phyloP scores from a whole-genome alignment of 2,888 invertebrate species.

The Plemyria rubiginata region DNA sequence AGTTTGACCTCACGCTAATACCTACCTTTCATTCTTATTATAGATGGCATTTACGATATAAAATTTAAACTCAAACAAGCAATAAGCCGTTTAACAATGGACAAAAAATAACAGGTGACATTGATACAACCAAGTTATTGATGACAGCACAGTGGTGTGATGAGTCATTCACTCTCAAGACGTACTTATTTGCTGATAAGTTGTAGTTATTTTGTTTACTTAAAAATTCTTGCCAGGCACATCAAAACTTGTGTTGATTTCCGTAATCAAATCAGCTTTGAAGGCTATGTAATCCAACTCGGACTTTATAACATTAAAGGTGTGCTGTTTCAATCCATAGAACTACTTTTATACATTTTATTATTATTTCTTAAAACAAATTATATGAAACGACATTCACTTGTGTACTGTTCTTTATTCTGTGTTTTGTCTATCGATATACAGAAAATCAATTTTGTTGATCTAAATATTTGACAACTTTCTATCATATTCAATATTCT shows the following conservation, averaged over 20 bases:
- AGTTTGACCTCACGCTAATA: neutral
- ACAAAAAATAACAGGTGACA: slow-evolving; percentile 56
- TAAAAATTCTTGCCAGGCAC: slow-evolving; percentile 15
- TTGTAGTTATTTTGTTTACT: slow-evolving; percentile 18
- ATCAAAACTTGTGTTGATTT: slow-evolving; percentile 25
- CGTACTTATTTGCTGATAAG: slow-evolving; percentile 10
- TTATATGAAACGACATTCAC: slow-evolving; percentile 14
- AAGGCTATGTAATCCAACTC: slow-evolving; percentile 22
- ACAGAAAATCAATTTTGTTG: slow-evolving; percentile 45
- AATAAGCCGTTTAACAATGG: slow-evolving; percentile 43
- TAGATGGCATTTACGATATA: slow-evolving; percentile 30
- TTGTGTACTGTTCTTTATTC: slow-evolving; percentile 7
- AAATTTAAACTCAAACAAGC: slow-evolving; percentile 25
- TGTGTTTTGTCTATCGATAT: slow-evolving; percentile 16
- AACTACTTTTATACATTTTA: neutral
- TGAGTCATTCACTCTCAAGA: slow-evolving; percentile 46
- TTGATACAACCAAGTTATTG: slow-evolving; percentile 50
- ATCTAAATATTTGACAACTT: slow-evolving; percentile 63
- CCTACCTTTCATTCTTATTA: neutral
- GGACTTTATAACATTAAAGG: slow-evolving; percentile 11
- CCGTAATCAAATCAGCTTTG: slow-evolving; percentile 29
- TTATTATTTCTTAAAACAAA: no score
- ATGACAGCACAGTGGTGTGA: slow-evolving; percentile 46
- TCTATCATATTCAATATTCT: slow-evolving; percentile 65
- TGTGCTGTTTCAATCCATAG: slow-evolving; percentile 3